Conservation (phyloP, 30 jellyfish, hydroid and myxozoan species). For the Nemopilema nomurai region DNA sequence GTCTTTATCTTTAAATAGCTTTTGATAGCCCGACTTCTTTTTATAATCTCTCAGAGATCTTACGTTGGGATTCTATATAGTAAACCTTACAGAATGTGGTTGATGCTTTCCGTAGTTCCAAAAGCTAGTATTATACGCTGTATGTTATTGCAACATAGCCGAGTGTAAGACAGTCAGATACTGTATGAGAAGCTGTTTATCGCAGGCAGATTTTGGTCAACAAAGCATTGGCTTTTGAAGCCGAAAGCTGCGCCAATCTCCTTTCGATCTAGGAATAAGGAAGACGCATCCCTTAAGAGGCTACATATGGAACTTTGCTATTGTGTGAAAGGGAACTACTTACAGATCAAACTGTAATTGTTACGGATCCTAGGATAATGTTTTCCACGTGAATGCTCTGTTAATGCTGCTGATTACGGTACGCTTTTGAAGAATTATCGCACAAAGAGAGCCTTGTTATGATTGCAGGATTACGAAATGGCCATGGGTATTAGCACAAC, state of each 20-base stretch:
- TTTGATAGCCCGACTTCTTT: no score
- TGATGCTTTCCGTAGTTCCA: no score
- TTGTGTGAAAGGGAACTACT: background rate
- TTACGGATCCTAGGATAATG: background rate
- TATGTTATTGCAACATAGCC: background rate
- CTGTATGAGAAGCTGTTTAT: background rate
- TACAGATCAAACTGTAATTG: background rate
- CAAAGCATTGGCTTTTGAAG: background rate
- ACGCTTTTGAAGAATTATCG: background rate
- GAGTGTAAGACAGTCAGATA: background rate
- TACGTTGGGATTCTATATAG: no score
- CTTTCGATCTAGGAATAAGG: background rate
- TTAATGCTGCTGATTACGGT: no score
- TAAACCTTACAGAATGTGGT: no score
- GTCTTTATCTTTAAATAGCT: no score
- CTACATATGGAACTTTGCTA: background rate
- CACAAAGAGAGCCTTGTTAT: no score
- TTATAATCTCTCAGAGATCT: no score
- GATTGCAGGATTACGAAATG: no score
- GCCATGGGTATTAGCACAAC: no score
- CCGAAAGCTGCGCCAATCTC: background rate
- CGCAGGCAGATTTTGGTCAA: background rate
- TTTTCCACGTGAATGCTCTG: background rate
- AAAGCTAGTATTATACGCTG: no score
- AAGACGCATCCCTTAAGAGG: background rate